Percentiles rank a stretch among this genome's conserved stretches.
Evolutionary conservation across 1,140 invertebrate genomes (phyloP).

Genomic region (Agrilus planipennis): DNA sequence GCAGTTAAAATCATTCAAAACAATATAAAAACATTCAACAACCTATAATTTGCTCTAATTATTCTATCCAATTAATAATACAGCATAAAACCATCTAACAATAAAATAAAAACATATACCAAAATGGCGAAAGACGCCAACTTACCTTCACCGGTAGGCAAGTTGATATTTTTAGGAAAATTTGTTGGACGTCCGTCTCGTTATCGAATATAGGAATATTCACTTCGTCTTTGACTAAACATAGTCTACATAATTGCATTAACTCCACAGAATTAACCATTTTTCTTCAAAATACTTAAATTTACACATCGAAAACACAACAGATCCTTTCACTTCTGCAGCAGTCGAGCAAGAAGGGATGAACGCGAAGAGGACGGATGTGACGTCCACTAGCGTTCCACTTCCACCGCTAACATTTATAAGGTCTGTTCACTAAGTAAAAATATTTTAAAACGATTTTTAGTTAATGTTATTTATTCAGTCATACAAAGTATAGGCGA

Average conservation of each 20-base stretch:
- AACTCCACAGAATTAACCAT: constrained; percentile 39
- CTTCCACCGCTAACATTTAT: no score
- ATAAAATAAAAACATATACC: constrained; percentile 6
- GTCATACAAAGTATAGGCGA: no score
- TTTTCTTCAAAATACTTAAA: constrained; percentile 15
- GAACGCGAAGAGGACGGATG: neutral
- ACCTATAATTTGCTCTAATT: no score
- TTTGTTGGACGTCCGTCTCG: constrained; percentile 41
- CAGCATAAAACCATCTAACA: no score
- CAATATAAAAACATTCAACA: no score
- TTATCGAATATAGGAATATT: constrained; percentile 45
- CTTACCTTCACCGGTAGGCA: constrained; percentile 51
- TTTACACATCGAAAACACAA: constrained; percentile 1
- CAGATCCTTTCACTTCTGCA: neutral
- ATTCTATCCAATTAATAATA: no score
- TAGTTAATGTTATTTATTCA: no score
- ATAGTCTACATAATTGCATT: constrained; percentile 43
- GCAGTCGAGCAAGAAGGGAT: neutral
- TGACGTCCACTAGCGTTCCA: no score
- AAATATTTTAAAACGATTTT: no score
- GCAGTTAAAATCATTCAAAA: no score
- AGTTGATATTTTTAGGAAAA: constrained; percentile 44
- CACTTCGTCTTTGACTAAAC: constrained; percentile 45
- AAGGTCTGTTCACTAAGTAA: no score
- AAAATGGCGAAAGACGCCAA: constrained; percentile 36